These are phyloP conservation scores for Pasiphila rectangulata DNA, from an alignment of 2,888 invertebrate genomes.

Conservation along the genomic window DNA sequence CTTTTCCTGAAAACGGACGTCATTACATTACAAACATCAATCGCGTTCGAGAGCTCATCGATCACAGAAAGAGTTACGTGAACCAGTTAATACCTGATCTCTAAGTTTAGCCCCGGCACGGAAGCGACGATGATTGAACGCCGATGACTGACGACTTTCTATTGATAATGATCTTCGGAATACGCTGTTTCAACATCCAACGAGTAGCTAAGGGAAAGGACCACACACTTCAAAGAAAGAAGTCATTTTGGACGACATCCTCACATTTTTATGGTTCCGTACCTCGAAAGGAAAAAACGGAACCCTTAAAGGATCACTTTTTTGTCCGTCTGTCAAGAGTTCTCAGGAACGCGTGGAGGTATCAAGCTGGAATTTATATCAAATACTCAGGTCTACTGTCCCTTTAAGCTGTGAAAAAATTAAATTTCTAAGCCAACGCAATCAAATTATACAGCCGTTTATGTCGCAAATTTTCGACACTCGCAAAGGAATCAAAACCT, in stretches of 20 bases:
- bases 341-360: too few relatives aligned
- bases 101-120: conserved; percentile 31
- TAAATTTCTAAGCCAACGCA: too few relatives aligned
- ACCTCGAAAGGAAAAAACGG: too few relatives aligned
- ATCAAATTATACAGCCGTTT: too few relatives aligned
- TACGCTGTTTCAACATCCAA: conserved; percentile 1
- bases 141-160: conserved; percentile 33
- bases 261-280: too few relatives aligned
- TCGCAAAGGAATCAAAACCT: too few relatives aligned
- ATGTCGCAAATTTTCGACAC: too few relatives aligned
- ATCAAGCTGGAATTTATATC: too few relatives aligned
- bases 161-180: conserved; percentile 5
- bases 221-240: background rate
- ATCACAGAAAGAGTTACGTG: conserved; percentile 18
- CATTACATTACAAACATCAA: background rate
- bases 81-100: conserved; percentile 28
- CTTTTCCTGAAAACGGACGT: background rate
- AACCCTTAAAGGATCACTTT: too few relatives aligned
- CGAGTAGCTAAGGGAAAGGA: background rate
- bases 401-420: too few relatives aligned
- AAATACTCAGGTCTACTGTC: too few relatives aligned
- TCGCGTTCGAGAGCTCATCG: conserved; percentile 9
- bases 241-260: too few relatives aligned
- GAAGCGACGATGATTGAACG: conserved; percentile 34
- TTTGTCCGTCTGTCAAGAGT: background rate